Evolutionary conservation across 2,888 invertebrate genomes (phyloP).

Genomic region (Flexamia atlantica): DNA sequence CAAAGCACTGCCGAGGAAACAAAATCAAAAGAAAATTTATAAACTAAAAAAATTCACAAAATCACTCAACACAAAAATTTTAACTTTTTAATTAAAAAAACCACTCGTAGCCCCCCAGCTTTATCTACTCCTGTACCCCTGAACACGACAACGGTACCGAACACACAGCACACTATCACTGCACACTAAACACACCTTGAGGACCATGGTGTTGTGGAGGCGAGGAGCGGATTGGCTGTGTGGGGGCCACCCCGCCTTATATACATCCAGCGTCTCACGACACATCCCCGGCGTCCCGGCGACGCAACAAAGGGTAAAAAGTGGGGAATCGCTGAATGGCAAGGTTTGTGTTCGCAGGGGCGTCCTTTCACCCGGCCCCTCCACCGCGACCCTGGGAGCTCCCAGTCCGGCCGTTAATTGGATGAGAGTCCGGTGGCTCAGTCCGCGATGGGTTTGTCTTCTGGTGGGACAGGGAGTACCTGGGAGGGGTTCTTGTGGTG

Average conservation of each 20-base stretch:
- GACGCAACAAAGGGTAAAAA: constrained; percentile 59
- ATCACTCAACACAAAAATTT: background rate
- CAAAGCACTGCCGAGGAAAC: too few relatives aligned
- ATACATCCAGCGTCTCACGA: constrained; percentile 31
- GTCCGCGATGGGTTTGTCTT: background rate
- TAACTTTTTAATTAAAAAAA: background rate
- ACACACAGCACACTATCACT: background rate
- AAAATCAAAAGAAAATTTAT: background rate
- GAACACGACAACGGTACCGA: background rate
- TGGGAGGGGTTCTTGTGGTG: background rate
- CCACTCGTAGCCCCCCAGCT: background rate
- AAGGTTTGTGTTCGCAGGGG: constrained; percentile 51
- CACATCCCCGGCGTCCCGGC: constrained; percentile 10
- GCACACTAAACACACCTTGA: constrained; percentile 59
- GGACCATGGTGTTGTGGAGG: constrained; percentile 48
- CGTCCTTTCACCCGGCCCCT: constrained; percentile 58
- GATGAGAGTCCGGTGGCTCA: background rate
- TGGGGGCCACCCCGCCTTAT: constrained; percentile 31
- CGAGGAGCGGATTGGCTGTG: background rate
- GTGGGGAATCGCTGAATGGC: constrained; percentile 63
- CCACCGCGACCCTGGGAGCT: constrained; percentile 9
- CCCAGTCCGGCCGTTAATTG: constrained; percentile 18
- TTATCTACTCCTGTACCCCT: too few relatives aligned
- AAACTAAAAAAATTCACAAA: background rate
- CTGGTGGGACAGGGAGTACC: too few relatives aligned